Conservation (phyloP, 2,113 vertebrate genomes). For the Lota lota region DNA sequence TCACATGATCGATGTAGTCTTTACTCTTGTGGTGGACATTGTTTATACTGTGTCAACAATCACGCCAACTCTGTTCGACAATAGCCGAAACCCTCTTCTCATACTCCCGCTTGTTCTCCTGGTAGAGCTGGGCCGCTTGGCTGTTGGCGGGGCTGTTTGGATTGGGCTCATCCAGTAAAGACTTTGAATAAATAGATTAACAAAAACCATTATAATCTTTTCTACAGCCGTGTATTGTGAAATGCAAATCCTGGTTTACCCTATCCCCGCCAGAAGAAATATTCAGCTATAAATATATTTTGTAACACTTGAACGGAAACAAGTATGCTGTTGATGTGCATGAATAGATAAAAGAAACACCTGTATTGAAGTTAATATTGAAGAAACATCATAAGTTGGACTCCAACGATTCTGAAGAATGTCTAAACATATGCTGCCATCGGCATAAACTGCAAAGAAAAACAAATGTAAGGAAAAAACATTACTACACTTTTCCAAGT, state of each 20-base stretch:
- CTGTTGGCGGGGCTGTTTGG: constrained; percentile 98
- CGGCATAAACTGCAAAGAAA: constrained; percentile 87
- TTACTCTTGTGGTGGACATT: constrained; percentile 80
- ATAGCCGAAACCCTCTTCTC: constrained; percentile 98
- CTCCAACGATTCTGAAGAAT: constrained; percentile 99
- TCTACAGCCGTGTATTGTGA: not conserved
- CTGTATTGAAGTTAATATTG: constrained; percentile 99
- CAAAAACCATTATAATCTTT: constrained; percentile 14
- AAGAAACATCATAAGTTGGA: constrained; percentile 98
- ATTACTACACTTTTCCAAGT: not conserved
- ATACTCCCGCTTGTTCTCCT: constrained; percentile 98
- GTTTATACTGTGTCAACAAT: constrained; percentile 92
- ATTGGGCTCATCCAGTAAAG: constrained; percentile 97
- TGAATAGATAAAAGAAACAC: constrained; percentile 57
- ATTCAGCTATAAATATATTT: too few species aligned
- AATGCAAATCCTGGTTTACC: not conserved
- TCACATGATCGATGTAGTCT: constrained; percentile 65
- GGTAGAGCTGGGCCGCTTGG: constrained; percentile 98
- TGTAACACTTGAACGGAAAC: not conserved
- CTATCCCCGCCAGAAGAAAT: not conserved
- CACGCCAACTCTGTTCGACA: constrained; percentile 99
- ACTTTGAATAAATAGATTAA: constrained; percentile 70
- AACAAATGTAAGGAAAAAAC: not conserved
- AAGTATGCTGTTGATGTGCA: not conserved
- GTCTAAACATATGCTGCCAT: constrained; percentile 99